Percentiles rank a stretch among this genome's conserved stretches.
These are phyloP conservation scores for Upupa epops DNA, from an alignment of 2,113 vertebrate species.

Conservation along the genomic window DNA sequence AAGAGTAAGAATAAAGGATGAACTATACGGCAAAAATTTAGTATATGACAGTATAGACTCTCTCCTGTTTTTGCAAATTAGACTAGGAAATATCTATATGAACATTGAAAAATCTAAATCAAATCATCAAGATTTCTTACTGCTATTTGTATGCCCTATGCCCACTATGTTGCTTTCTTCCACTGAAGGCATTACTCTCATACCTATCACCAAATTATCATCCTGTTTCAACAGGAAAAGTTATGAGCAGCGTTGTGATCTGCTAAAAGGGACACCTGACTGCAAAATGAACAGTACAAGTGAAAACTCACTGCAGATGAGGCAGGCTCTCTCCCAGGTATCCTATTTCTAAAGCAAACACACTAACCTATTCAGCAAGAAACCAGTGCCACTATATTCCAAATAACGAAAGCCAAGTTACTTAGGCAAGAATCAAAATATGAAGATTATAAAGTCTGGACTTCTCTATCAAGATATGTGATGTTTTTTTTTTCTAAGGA, in stretches of 20 bases:
- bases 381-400: background rate
- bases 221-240: background rate
- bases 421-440: background rate
- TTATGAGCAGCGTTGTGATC: background rate
- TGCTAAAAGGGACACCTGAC: background rate
- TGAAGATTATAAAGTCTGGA: background rate
- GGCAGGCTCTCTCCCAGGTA: background rate
- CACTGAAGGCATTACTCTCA: rapidly evolving
- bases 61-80: background rate
- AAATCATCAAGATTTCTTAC: background rate
- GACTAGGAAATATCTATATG: background rate
- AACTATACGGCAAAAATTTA: background rate
- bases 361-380: rapidly evolving
- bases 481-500: background rate
- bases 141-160: background rate
- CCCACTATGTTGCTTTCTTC: background rate
- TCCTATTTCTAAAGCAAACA: background rate
- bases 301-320: background rate
- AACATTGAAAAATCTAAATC: background rate
- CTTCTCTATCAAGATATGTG: background rate
- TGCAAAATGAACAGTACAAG: background rate
- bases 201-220: background rate
- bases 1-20: background rate
- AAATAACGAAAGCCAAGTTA: background rate
- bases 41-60: background rate